Percentiles rank a stretch among this genome's conserved stretches.
These are phyloP conservation scores for Axea sp. DNA, from an alignment of 2,888 invertebrate genomes.

Conservation along the genomic window DNA sequence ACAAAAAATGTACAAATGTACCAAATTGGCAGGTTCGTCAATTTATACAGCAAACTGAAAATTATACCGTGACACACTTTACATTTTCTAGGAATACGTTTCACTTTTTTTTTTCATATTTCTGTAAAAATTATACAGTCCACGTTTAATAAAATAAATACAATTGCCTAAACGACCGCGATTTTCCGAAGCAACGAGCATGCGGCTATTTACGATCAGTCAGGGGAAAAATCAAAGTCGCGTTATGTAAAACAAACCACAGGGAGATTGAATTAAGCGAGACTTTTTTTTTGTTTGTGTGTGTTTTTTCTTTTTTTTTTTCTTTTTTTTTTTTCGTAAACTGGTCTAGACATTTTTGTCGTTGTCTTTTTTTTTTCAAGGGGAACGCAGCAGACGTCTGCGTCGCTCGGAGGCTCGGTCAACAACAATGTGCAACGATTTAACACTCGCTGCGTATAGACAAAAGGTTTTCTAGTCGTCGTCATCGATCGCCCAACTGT, in stretches of 20 bases:
- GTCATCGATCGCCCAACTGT: constrained; percentile 49
- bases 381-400: constrained; percentile 26
- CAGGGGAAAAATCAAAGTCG: constrained; percentile 15
- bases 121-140: too few relatives aligned
- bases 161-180: constrained; percentile 4
- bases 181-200: constrained; percentile 25
- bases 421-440: constrained; percentile 55
- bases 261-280: constrained; percentile 12
- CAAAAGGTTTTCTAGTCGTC: constrained; percentile 52
- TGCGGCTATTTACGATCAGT: constrained; percentile 1
- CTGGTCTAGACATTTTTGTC: constrained; percentile 36
- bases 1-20: constrained; percentile 38
- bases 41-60: constrained; percentile 19
- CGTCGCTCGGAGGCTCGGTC: constrained; percentile 37
- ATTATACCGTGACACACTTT: constrained; percentile 17
- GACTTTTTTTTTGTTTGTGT: neutral
- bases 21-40: constrained; percentile 42
- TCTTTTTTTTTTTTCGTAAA: constrained; percentile 5
- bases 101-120: too few relatives aligned
- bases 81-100: constrained; percentile 28
- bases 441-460: constrained; percentile 57
- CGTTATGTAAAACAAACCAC: constrained; percentile 30
- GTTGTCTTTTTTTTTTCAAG: constrained; percentile 15
- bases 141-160: constrained; percentile 1
- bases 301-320: too few relatives aligned